These are phyloP conservation scores for Prolemur simus DNA, from an alignment of 2,113 vertebrate species.

Conservation along the genomic window DNA sequence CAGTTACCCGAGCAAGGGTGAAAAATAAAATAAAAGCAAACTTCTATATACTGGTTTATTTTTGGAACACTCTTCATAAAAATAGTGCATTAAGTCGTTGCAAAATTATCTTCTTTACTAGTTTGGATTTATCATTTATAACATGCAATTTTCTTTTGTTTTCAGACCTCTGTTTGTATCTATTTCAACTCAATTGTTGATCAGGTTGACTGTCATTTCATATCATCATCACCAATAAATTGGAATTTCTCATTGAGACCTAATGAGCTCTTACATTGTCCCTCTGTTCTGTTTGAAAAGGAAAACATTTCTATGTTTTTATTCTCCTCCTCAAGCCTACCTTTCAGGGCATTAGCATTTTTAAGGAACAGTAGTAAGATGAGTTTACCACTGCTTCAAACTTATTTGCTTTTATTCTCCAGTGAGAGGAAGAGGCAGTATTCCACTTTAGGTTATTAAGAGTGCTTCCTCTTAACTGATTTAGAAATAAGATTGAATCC, in stretches of 20 bases:
- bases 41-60: not conserved
- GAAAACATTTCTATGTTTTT: conserved; percentile 69
- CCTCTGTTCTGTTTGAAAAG: conserved; percentile 55
- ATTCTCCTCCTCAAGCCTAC: conserved; percentile 44
- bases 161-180: not conserved
- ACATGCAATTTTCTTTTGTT: not conserved
- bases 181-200: conserved; percentile 58
- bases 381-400: not conserved
- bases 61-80: not conserved
- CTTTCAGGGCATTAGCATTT: not conserved
- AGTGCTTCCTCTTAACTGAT: not conserved
- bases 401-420: not conserved
- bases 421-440: not conserved
- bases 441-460: not conserved
- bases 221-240: conserved; percentile 71
- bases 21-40: not conserved
- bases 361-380: not conserved
- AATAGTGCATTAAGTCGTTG: not conserved
- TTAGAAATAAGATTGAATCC: not conserved
- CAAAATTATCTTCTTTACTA: not conserved
- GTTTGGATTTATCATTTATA: not conserved
- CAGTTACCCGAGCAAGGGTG: not conserved
- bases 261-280: conserved; percentile 70
- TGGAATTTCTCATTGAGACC: conserved; percentile 70
- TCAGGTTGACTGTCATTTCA: conserved; percentile 51